Percentiles rank a stretch among this genome's conserved stretches.
These are phyloP conservation scores for Theocolax elegans DNA, from an alignment of 1,140 invertebrate species.

Conservation along the genomic window DNA sequence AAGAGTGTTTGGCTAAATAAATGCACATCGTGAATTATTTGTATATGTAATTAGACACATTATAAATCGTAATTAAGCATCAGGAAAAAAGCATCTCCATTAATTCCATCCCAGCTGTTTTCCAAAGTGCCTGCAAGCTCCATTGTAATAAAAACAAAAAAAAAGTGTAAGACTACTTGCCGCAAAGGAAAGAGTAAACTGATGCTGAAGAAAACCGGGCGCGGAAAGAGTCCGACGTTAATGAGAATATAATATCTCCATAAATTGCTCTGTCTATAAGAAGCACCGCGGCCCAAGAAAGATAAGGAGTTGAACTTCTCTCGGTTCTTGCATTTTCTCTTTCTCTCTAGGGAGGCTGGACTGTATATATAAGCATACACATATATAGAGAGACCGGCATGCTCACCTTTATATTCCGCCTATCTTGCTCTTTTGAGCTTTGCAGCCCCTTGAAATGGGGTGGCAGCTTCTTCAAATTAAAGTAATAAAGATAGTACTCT, in stretches of 20 bases:
- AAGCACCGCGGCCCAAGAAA: background rate
- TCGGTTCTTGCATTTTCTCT: background rate
- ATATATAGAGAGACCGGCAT: too few relatives aligned
- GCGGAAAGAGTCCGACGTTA: constrained; percentile 16
- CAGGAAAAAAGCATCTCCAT: too few relatives aligned
- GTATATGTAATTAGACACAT: too few relatives aligned
- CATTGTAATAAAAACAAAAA: background rate
- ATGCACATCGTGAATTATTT: too few relatives aligned
- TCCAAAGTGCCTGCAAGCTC: too few relatives aligned
- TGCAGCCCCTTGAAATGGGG: too few relatives aligned
- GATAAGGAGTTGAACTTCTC: constrained; percentile 11
- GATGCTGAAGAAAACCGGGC: constrained; percentile 3
- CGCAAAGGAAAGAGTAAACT: background rate
- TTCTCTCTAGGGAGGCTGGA: too few relatives aligned
- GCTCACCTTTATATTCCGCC: background rate
- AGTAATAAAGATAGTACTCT: constrained; percentile 14
- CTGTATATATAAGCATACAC: too few relatives aligned
- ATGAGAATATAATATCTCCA: constrained; percentile 41
- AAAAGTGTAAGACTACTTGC: too few relatives aligned
- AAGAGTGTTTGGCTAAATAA: too few relatives aligned
- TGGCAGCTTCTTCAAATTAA: constrained; percentile 10
- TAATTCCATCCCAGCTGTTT: background rate
- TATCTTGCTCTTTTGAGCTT: too few relatives aligned
- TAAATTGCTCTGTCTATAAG: constrained; percentile 32
- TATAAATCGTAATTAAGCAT: too few relatives aligned